Evolutionary conservation across 2,113 vertebrate genomes (phyloP), one percentile per base, ranked within the genome.

Genomic region (Donacobius atricapilla): DNA sequence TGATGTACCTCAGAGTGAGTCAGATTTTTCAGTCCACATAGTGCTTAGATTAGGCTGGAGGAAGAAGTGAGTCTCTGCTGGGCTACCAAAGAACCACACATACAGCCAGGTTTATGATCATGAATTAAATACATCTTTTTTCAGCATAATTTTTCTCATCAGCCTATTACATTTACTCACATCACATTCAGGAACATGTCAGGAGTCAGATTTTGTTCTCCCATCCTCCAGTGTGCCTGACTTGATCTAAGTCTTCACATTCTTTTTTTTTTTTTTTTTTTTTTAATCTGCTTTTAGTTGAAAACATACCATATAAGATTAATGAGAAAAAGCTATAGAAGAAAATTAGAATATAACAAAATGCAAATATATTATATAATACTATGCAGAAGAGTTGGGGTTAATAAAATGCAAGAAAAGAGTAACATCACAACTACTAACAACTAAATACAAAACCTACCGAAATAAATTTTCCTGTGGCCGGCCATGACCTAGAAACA

Each of bases 1-100:
- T 77, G 68, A 37, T 1, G 4, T 51, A 72, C 14, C n/a, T 80
- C 42, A 66, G 11, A 51, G 2, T 0, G 1, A 54, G 39, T 42
- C 6, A 33, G 65, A 81, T 81, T 69, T 72, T 45, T 77, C 40
- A 77, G 35, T n/a, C 7, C 25, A 47, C 6, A 9, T 4, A 50
- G 24, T 14, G 24, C 33, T 80, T 19, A 8, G n/a, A 51, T 16
- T 63, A 33, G 12, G 27, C 11, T 17, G 60, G 39, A 31, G 20
- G 14, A 87, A 57, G 10, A 87, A 58, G 7, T 18, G 12, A 14
- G 50, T 75, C 22, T 63, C 51, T 45, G 28, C 25, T 66, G 53
- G 82, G 18, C 45, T 76, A 40, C 33, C 8, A 15, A 24, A 75
- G 51, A 96, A 56, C 10, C 19, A 60, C 22, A 51, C 4, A 40